Percentiles rank a stretch among this genome's conserved stretches.
Conservation (phyloP, 64 coral and sea anemone species). For the Montipora foliosa region DNA sequence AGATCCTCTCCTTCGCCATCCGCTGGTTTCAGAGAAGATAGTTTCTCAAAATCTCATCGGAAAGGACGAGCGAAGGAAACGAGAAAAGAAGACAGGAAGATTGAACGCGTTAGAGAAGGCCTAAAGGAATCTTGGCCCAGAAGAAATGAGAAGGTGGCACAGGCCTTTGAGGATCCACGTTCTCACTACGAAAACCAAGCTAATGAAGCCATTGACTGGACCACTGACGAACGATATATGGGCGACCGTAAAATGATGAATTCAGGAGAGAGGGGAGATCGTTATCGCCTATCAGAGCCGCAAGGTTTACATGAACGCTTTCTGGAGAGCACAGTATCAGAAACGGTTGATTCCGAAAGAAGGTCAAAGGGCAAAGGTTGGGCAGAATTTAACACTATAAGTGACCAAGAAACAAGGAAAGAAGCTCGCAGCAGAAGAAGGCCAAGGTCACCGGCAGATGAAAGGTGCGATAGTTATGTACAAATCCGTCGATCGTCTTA, state of each 20-base stretch:
- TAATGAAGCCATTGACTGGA: background rate
- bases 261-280: background rate
- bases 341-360: background rate
- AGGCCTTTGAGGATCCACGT: background rate
- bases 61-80: background rate
- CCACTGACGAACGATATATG: background rate
- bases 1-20: background rate
- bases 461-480: background rate
- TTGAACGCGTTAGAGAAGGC: background rate
- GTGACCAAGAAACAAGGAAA: background rate
- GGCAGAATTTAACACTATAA: background rate
- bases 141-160: background rate
- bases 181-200: background rate
- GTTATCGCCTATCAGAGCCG: background rate
- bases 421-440: background rate
- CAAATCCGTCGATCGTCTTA: background rate
- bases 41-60: background rate
- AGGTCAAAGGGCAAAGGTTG: background rate
- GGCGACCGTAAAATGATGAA: background rate
- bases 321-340: background rate
- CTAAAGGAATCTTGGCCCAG: slow-evolving; percentile 37
- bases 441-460: background rate
- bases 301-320: background rate
- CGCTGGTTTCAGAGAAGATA: background rate
- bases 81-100: background rate